Base-by-base conservation (phyloP, 2,888 invertebrate species). In the Melanophora roralis region DNA sequence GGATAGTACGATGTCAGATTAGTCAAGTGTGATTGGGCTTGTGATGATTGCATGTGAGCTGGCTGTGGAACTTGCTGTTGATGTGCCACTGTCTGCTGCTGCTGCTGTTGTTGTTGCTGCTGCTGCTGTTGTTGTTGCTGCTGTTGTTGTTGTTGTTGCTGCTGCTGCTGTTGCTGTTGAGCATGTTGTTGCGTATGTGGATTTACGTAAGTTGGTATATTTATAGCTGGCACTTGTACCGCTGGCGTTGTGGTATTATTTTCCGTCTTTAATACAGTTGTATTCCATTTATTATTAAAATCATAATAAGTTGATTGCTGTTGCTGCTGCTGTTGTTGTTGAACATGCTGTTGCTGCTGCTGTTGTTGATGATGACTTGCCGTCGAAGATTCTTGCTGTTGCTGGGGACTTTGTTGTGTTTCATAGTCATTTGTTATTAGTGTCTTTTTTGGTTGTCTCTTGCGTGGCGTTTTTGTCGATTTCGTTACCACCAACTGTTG, bases 231-330 rank as follows among this genome's bases (percentile, higher is more conserved):
- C 78, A 86, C 85, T 78, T 87, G 87, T 49, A 88, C 88, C 6
- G 87, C 88, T 34, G 87, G 86, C 32, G 87, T 86, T 47, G 84
- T 83, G 8, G 88, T 83, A 83, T 85, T 88, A 62, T 85, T 88
- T 62, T 89, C 89, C 62, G 87, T 86, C 82, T 89, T 89, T 16
- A 87, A 84, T 27, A 94, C 93, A 68, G 95, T 80, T 4, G 80
- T 90, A 88, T 95, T 95, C 95, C 95, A 96, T 83, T 95, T 91
- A 85, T 94, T 95, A 85, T 95, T 95, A 85, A 95, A 95, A 88
- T 96, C 95, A 85, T 94, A 95, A 86, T 95, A 95, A 65, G 93
- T 93, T 81, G 93, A 75, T 73, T 85, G 85, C 79, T 85, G 84
- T 38, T 85, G 85, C 23, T 85, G 83, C 59, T 80, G 81, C 14